Base-by-base conservation (phyloP, 1,140 invertebrate genomes). In the Artemia franciscana region DNA sequence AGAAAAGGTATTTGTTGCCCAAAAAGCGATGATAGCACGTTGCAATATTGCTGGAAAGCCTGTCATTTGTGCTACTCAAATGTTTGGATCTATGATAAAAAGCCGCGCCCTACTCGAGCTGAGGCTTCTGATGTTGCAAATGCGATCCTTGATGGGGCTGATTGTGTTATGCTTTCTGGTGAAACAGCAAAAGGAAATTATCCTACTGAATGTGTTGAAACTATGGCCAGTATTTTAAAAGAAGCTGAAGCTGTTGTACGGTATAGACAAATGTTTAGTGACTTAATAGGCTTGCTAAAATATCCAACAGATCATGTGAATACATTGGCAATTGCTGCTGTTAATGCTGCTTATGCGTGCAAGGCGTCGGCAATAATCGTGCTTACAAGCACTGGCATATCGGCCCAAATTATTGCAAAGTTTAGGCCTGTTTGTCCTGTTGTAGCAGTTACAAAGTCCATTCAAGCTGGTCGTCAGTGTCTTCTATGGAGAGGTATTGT, bases 91-190 rank as follows among this genome's bases (percentile, higher is more conserved):
- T 1, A 98, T 98, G 94, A 82, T 94, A 0, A 91, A 91, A 74
- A 96, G 71, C 92, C 92, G 3, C 79, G 92, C 25, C 88, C 94
- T n/a, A 98, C 93, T 0, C 79, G 93, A 68, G 93, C 93, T 26
- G 94, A 98, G 76, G 85, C 85, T 9, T 91, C 91, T 0, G 94
- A 98, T 76, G 92, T 98, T 0, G 93, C 93, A 28, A 98, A 98
- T 75, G 93, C 93, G 3, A 84, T 97, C 67, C 75, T 97, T 9
- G 94, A 98, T 77, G 93, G 93, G 15, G 91, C 92, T 30, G 94
- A 97, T 72, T 96, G 92, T 74, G 91, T 97, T n/a, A 96, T 97
- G 92, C 76, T 98, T 69, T 94, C 91, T 1, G 93, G 93, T 18
- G 93, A 98, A 75, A 97, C 93, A 0, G 93, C 93, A 51, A 96